Evolutionary conservation across 2,113 vertebrate species (phyloP).

Genomic region (Telmatochromis sp.): DNA sequence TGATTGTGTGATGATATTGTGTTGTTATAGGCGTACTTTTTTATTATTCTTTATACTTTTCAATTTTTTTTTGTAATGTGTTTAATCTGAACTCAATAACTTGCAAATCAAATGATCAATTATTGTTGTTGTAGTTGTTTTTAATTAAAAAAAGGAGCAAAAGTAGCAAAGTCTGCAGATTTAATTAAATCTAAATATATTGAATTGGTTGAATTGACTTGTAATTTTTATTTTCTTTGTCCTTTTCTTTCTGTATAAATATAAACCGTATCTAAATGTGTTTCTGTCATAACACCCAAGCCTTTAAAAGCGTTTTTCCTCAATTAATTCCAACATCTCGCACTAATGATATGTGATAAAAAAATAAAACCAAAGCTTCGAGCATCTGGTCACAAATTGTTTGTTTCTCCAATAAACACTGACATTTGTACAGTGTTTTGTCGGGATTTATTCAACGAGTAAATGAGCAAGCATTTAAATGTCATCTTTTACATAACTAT

Average conservation of each 20-base stretch:
- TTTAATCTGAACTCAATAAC: neutral
- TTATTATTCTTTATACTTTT: neutral
- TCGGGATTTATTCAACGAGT: neutral
- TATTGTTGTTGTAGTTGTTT: neutral
- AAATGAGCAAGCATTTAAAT: neutral
- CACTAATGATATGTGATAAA: neutral
- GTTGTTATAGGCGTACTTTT: accelerated
- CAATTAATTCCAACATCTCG: neutral
- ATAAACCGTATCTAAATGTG: neutral
- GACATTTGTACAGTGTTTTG: neutral
- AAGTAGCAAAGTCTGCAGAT: neutral
- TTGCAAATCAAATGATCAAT: neutral
- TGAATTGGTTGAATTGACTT: neutral
- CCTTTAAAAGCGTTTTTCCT: neutral
- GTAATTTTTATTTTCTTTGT: neutral
- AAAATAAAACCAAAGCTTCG: neutral
- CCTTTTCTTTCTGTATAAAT: neutral
- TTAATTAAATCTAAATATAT: neutral
- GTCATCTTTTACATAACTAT: slow-evolving; percentile 9
- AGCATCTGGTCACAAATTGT: neutral
- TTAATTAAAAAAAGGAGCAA: accelerated
- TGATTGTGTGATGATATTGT: neutral
- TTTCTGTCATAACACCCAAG: neutral
- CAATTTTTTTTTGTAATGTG: accelerated
- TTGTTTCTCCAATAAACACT: neutral